Evolutionary conservation across 2,113 vertebrate species (phyloP).

Genomic region (Equus quagga): DNA sequence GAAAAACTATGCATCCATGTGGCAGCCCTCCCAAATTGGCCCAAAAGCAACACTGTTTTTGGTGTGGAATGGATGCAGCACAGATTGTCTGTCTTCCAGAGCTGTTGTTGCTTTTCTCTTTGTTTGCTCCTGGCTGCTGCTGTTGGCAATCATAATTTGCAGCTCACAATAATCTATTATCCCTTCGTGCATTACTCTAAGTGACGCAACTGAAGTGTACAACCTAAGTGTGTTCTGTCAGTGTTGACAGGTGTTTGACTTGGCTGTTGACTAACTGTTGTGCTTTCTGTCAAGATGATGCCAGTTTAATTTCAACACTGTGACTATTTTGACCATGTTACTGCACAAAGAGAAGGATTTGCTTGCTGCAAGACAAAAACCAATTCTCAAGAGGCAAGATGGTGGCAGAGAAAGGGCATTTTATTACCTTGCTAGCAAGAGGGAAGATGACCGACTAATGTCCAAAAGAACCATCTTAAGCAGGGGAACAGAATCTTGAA

Average conservation of each 20-base stretch:
- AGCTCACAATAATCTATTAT: neutral
- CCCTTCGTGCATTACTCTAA: neutral
- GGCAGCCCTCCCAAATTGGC: neutral
- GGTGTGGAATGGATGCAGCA: neutral
- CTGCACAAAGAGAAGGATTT: too few species aligned
- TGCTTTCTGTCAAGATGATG: neutral
- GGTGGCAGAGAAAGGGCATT: too few species aligned
- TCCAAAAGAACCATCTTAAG: too few species aligned
- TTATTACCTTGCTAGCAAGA: too few species aligned
- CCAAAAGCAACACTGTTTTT: neutral
- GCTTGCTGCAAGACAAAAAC: too few species aligned
- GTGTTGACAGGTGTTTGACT: neutral
- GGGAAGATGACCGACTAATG: too few species aligned
- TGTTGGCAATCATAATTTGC: neutral
- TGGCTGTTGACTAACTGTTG: neutral
- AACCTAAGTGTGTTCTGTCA: neutral
- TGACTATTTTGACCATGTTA: neutral
- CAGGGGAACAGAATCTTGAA: too few species aligned
- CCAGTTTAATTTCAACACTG: neutral
- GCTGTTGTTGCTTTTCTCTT: neutral
- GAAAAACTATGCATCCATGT: neutral
- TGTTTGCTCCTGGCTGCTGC: neutral
- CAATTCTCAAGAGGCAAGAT: too few species aligned
- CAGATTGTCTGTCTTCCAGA: neutral
- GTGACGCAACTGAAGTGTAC: neutral